Evolutionary conservation across 2,113 vertebrate species (phyloP), one percentile per base, ranked within the genome.

Genomic region (Falco punctatus): DNA sequence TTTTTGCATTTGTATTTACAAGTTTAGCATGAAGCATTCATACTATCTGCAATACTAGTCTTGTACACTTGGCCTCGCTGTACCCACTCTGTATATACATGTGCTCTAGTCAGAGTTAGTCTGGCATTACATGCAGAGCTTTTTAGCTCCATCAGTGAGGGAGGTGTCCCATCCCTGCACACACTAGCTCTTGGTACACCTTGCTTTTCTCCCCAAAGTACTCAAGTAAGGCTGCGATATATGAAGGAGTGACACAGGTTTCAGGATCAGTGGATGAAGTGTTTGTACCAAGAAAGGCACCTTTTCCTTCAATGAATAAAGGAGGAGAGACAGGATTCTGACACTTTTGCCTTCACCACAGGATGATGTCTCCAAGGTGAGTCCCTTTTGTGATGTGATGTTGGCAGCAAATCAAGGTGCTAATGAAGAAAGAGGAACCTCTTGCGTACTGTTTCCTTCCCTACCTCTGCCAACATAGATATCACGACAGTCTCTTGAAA

Each of bases 71-170:
- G 27, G 15, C 27, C 38, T 57, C 5, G 1, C 27, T 42, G 8
- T 80, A 61, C 24, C 33, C 0, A 0, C 88, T 86, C 48, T 13
- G 10, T 28, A 15, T 44, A 13, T 57, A 19, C 0, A 2, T 5
- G 1, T 8, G 2, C 33, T 52, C 27, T 33, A 48, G 44, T 38
- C 44, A 64, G 46, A 58, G 33, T 48, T 83, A 13, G 8, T 28
- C 30, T 81, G 51, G 24, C 20, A 57, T 13, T 19, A 20, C 33
- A 18, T 33, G 13, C 33, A 55, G 44, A 67, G 18, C 6, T 40
- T 82, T 82, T 79, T 80, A 35, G 22, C 51, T 49, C 30, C 19
- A 3, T 91, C 13, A 4, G 16, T 24, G 44, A 27, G 46, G 11
- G 22, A 46, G n/a, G 6, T 67, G 17, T 49, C 42, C 27, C 18